Evolutionary conservation across 2,113 vertebrate species (phyloP).

Genomic region (Hyaena hyaena): DNA sequence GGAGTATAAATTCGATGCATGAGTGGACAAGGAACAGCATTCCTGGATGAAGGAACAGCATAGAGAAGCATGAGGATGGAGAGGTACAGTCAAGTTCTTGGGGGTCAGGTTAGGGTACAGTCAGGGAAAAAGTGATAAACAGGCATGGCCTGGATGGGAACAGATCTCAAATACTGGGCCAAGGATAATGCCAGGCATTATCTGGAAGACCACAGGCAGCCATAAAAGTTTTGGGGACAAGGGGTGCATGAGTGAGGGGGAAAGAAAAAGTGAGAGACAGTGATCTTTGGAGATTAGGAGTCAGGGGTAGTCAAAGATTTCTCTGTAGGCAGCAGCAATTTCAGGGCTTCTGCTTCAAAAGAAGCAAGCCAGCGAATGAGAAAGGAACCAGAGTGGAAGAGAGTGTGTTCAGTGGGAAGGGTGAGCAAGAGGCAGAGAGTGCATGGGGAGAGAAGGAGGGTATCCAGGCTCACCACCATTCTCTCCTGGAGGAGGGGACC

Average conservation of each 20-base stretch:
- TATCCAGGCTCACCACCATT: not conserved
- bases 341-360: not conserved
- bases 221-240: not conserved
- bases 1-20: not conserved
- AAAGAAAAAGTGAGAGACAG: not conserved
- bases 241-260: not conserved
- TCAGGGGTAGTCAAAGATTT: not conserved
- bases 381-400: not conserved
- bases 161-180: not conserved
- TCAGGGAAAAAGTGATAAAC: not conserved
- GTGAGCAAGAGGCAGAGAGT: not conserved
- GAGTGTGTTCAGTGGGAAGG: not conserved
- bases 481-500: not conserved
- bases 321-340: not conserved
- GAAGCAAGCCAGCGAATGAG: not conserved
- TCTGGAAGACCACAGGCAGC: not conserved
- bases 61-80: not conserved
- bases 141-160: not conserved
- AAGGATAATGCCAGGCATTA: not conserved
- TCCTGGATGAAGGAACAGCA: not conserved
- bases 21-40: not conserved
- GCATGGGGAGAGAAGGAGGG: not conserved
- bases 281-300: not conserved
- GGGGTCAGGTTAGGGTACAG: not conserved
- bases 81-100: not conserved